Evolutionary conservation across 2,113 vertebrate genomes (phyloP).

Genomic region (Psittacula cyanocephala): DNA sequence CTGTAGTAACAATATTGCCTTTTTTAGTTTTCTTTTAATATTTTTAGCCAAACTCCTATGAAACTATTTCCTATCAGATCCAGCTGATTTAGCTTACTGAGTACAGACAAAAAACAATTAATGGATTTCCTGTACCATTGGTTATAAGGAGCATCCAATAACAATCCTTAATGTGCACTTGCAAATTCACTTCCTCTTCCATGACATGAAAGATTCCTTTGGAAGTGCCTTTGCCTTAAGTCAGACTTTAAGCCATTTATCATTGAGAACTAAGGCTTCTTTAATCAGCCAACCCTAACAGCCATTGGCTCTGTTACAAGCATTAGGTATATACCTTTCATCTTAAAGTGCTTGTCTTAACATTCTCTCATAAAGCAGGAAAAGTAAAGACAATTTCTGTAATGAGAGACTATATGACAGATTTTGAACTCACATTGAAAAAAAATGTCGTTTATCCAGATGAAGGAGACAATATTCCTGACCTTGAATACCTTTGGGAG

Average conservation of each 20-base stretch:
- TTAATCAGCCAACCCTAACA: slow-evolving; percentile 60
- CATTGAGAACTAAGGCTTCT: slow-evolving; percentile 45
- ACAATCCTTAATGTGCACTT: slow-evolving; percentile 39
- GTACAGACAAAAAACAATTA: slow-evolving; percentile 35
- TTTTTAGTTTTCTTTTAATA: background rate
- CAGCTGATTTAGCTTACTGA: background rate
- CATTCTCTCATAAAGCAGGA: slow-evolving; percentile 30
- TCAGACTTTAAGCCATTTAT: slow-evolving; percentile 55
- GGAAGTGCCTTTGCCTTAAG: slow-evolving; percentile 54
- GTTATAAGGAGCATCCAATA: slow-evolving; percentile 63
- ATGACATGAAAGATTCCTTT: slow-evolving; percentile 70
- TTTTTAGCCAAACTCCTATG: slow-evolving; percentile 8
- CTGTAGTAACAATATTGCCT: background rate
- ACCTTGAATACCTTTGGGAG: background rate
- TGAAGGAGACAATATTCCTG: background rate
- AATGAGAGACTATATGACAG: background rate
- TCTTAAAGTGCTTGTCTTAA: slow-evolving; percentile 31
- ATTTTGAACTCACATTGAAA: background rate
- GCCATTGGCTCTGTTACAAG: slow-evolving; percentile 50
- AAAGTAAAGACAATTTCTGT: slow-evolving; percentile 18
- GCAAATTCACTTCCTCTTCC: slow-evolving; percentile 60
- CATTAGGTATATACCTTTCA: slow-evolving; percentile 16
- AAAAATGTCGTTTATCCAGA: background rate
- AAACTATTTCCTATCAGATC: slow-evolving; percentile 28
- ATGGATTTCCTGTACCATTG: slow-evolving; percentile 62